phyloP scores from a whole-genome alignment of 2,888 invertebrate species.

The Chloromyia formosa region DNA sequence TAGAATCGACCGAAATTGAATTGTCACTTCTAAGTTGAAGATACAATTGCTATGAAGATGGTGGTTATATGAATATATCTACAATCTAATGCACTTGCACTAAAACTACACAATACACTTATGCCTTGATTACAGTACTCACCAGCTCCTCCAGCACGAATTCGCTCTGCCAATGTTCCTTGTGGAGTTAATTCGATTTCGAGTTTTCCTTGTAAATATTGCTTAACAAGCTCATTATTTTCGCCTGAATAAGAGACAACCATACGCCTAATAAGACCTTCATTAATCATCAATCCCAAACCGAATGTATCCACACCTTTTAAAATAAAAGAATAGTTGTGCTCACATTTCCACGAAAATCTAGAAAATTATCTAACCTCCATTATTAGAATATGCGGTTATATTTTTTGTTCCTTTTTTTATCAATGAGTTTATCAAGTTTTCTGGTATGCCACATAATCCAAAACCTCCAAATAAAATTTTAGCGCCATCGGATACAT shows the following conservation, averaged over 20 bases:
- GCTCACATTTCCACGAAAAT: no score
- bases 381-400: constrained; percentile 96
- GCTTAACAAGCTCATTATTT: constrained; percentile 96
- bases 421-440: constrained; percentile 86
- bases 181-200: constrained; percentile 93
- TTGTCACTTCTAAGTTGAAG: no score
- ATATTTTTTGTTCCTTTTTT: constrained; percentile 78
- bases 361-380: constrained; percentile 67
- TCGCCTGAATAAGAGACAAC: constrained; percentile 99
- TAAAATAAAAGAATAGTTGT: not conserved
- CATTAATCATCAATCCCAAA: constrained; percentile 88
- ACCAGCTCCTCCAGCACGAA: constrained; percentile 97
- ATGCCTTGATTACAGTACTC: not conserved
- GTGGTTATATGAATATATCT: no score
- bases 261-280: constrained; percentile 90
- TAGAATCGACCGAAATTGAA: no score
- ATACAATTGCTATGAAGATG: no score
- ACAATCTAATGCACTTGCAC: no score
- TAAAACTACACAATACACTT: no score
- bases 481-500: constrained; percentile 88
- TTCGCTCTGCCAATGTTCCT: constrained; percentile 95
- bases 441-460: constrained; percentile 99
- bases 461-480: constrained; percentile 96
- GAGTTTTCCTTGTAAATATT: constrained; percentile 91
- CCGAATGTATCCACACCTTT: constrained; percentile 94